These are phyloP conservation scores for Tupaia chinensis DNA, from an alignment of 2,113 vertebrate genomes.

Conservation along the genomic window DNA sequence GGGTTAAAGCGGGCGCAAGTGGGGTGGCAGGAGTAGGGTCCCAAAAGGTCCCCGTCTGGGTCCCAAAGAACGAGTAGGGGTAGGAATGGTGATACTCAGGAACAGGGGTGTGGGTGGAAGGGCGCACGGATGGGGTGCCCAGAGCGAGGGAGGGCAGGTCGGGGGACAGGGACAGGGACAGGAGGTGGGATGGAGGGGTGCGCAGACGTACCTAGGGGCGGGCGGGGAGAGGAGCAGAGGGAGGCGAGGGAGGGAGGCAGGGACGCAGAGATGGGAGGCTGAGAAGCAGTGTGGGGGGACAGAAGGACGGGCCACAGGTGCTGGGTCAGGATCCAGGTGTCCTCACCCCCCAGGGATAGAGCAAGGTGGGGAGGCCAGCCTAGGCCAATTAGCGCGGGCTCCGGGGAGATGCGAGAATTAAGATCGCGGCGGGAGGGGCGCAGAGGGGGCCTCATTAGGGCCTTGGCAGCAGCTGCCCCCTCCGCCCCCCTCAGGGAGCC, in stretches of 20 bases:
- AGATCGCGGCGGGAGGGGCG: slow-evolving; percentile 78
- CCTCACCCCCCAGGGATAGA: slow-evolving; percentile 46
- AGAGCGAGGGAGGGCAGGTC: not conserved
- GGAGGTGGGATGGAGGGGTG: not conserved
- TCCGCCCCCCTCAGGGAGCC: slow-evolving; percentile 55
- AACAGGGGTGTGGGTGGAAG: not conserved
- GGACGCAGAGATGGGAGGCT: not conserved
- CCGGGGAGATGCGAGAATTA: slow-evolving; percentile 73
- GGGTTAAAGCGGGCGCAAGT: not conserved
- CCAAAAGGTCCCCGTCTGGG: not conserved
- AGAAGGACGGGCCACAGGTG: slow-evolving; percentile 72
- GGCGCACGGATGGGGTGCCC: not conserved
- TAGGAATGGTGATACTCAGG: not conserved
- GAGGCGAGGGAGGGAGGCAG: not conserved
- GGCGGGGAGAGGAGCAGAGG: not conserved
- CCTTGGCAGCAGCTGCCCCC: slow-evolving; percentile 80
- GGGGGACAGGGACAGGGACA: not conserved
- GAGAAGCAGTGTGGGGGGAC: not conserved
- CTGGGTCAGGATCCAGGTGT: slow-evolving; percentile 69
- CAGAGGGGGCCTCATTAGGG: slow-evolving; percentile 81
- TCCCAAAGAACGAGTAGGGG: not conserved
- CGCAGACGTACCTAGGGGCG: not conserved
- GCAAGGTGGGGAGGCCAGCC: slow-evolving; percentile 53
- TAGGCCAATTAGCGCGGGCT: slow-evolving; percentile 78
- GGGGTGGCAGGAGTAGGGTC: not conserved